Percentiles rank a stretch among this genome's conserved stretches.
These are phyloP conservation scores for Triplophysa tibetana DNA, from an alignment of 2,113 vertebrate species.

Conservation along the genomic window DNA sequence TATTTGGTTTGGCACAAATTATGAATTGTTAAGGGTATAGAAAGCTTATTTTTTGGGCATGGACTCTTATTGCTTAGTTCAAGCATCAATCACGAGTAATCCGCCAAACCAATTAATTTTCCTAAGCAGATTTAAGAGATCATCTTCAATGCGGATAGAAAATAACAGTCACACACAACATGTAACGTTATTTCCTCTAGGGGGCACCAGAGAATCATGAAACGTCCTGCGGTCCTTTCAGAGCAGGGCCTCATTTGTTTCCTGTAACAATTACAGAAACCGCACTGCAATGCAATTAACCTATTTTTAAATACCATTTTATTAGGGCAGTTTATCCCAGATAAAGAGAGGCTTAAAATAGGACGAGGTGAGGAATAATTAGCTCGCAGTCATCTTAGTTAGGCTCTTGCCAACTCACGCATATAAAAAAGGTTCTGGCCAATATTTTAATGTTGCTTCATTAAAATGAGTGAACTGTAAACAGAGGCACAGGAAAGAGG, in stretches of 20 bases:
- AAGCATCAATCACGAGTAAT: slow-evolving; percentile 47
- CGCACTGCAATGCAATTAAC: slow-evolving; percentile 62
- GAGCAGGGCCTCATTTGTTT: slow-evolving; percentile 50
- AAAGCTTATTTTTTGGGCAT: slow-evolving; percentile 13
- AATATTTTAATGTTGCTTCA: slow-evolving; percentile 34
- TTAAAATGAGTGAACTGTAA: slow-evolving; percentile 49
- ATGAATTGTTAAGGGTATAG: background rate
- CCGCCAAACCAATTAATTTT: slow-evolving; percentile 48
- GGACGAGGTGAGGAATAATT: slow-evolving; percentile 56
- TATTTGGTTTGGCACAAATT: slow-evolving; percentile 8
- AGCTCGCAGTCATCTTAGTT: slow-evolving; percentile 50
- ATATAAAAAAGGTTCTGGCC: slow-evolving; percentile 17
- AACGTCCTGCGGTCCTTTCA: background rate
- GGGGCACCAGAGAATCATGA: slow-evolving; percentile 59
- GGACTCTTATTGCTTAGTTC: slow-evolving; percentile 37
- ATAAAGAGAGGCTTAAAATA: slow-evolving; percentile 62
- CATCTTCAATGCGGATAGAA: slow-evolving; percentile 28
- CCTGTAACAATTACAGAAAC: slow-evolving; percentile 62
- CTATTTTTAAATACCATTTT: slow-evolving; percentile 65
- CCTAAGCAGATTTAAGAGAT: slow-evolving; percentile 46
- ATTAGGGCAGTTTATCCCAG: slow-evolving; percentile 62
- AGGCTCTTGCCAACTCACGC: slow-evolving; percentile 40
- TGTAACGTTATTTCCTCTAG: slow-evolving; percentile 59
- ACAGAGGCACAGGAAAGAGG: slow-evolving; percentile 25
- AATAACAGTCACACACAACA: background rate